Evolutionary conservation across 2,113 vertebrate genomes (phyloP), one percentile per base, ranked within the genome.

Genomic region (Ranitomeya variabilis): DNA sequence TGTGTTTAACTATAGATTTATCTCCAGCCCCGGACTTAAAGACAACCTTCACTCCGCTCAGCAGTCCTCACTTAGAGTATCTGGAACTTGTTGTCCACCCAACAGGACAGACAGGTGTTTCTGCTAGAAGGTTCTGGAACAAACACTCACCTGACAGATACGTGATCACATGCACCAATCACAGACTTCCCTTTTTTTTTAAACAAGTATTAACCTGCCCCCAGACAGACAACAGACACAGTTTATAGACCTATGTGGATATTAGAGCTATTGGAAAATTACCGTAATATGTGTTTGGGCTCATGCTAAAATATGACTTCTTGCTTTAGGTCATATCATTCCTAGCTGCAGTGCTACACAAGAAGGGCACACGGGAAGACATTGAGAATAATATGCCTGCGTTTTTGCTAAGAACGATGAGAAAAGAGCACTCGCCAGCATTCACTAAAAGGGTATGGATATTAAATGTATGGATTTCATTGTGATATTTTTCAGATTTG

Each of bases 291-390:
- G 14, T 37, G 13, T 51, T 12, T 52, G 19, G 1, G n/a, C n/a
- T 83, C 11, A 23, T 86, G 57, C 14, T 62, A 52, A 74, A 51
- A 45, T 62, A 31, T 64, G 86, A 16, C 85, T 86, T 73, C 86
- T 77, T 90, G 90, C 86, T 45, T 7, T 80, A 99, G 98, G 96
- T 99, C 45, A 98, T 99, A 92, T 96, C 97, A 9, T 99, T 98
- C 93, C 94, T 99, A 92, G 97, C 97, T 93, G 97, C 98, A 89
- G 93, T 97, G 89, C 91, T 99, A 85, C 94, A 94, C 90, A 99
- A 99, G 95, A 98, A 95, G 7, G 98, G 98, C 80, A 99, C 97
- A 78, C 95, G 92, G 93, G 94, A 97, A n/a, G 98, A 99, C 91
- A 95, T 97, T 90, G 94, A 97, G 92, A 99, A 97, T 90, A 99